Evolutionary conservation across 2,797 vertebrate genomes (phyloP), one percentile per base, ranked within the genome.

Genomic region (Poecilia wingei): DNA sequence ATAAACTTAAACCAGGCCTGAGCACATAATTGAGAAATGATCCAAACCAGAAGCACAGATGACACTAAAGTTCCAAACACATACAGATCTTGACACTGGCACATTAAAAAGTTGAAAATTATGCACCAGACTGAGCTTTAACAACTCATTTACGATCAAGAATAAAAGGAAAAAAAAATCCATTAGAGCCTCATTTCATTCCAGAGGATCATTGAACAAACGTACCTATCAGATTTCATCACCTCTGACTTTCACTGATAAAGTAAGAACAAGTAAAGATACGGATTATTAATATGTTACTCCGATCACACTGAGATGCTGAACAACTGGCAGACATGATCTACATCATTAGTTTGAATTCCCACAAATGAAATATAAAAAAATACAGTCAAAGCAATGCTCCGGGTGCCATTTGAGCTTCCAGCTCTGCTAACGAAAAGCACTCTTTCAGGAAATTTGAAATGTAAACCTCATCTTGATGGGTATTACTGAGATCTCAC

Each of bases 31-130:
- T 12, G 25, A n/a, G 53, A n/a, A 55, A n/a, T 55, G 9, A n/a
- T n/a, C 53, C 22, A 55, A 55, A 55, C 25, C 53, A n/a, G 53
- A n/a, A n/a, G 25, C 22, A 55, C 25, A 55, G 53, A 25, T n/a
- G 25, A 55, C n/a, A 25, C 53, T 55, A 55, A 55, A 55, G 9
- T 25, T 55, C 53, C 53, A n/a, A n/a, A 55, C 53, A n/a, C 53
- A 3, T 55, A 4, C 25, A 55, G 3, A 12, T 55, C 9, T n/a
- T 1, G 3, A 55, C 51, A n/a, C 4, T 57, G 49, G 86, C 49
- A 36, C 78, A 83, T 85, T 51, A 82, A 80, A 78, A 76, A 82
- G 70, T 84, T 77, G 81, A 79, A 68, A 84, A 74, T 84, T 73
- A 77, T 70, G 20, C 39, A 31, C n/a, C 46, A 36, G 4, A 3